A percentile compares a stretch with the other conserved stretches of the same genome.
phyloP scores from a whole-genome alignment of 2,888 invertebrate species.

The Kuschelorhynchus macadamiae region DNA sequence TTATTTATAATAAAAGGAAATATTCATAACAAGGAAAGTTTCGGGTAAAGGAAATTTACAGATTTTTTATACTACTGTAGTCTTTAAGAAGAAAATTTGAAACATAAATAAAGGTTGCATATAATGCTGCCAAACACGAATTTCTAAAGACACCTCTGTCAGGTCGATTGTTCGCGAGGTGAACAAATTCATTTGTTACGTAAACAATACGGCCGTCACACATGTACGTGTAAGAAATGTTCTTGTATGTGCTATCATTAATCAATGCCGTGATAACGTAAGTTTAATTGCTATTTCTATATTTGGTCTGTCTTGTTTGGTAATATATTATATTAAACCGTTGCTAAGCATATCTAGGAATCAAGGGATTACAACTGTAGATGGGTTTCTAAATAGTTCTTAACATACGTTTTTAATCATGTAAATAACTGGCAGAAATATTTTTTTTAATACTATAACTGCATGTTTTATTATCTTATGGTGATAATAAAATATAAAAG shows the following conservation, averaged over 20 bases:
- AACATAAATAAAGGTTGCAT: not conserved
- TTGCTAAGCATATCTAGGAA: not conserved
- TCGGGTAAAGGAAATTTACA: too few relatives aligned
- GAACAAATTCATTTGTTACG: constrained; percentile 42
- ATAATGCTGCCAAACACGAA: not conserved
- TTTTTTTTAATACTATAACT: too few relatives aligned
- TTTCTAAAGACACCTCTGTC: constrained; percentile 3
- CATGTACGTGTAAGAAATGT: constrained; percentile 35
- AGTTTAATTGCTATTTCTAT: constrained; percentile 36
- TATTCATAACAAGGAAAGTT: too few relatives aligned
- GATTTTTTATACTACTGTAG: too few relatives aligned
- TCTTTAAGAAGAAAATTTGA: too few relatives aligned
- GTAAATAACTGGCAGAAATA: too few relatives aligned
- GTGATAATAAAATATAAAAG: too few relatives aligned
- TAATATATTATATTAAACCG: constrained; percentile 6
- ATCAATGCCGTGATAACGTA: constrained; percentile 37
- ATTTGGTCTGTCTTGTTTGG: constrained; percentile 22
- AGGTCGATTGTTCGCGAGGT: not conserved
- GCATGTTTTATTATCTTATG: too few relatives aligned
- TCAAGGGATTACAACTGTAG: not conserved
- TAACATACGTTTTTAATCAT: too few relatives aligned
- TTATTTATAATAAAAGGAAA: too few relatives aligned
- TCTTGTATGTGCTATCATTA: constrained; percentile 27
- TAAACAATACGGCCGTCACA: constrained; percentile 40
- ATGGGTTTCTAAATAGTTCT: too few relatives aligned